phyloP scores from a whole-genome alignment of 2,113 vertebrate genomes.

The Corydoras sp. region DNA sequence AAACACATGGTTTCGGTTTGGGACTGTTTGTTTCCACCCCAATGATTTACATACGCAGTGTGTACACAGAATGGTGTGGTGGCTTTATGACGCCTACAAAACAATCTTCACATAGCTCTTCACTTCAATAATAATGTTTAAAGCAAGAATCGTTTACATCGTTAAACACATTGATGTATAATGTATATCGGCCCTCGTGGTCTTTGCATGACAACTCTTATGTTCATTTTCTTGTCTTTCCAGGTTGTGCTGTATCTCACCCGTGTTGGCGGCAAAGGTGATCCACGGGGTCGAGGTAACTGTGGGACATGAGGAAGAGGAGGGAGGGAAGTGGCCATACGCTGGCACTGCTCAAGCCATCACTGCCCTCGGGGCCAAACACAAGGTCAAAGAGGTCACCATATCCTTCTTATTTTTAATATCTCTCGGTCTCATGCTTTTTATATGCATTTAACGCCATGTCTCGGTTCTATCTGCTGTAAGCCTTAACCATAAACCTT shows the following conservation, averaged over 20 bases:
- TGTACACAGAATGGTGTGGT: too few species aligned
- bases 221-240: too few species aligned
- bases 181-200: too few species aligned
- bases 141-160: too few species aligned
- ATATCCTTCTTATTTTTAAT: slow-evolving; percentile 69
- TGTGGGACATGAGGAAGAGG: slow-evolving; percentile 78
- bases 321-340: slow-evolving; percentile 79
- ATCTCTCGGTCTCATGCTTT: background rate
- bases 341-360: slow-evolving; percentile 74
- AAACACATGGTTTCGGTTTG: too few species aligned
- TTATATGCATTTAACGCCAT: background rate
- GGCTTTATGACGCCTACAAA: too few species aligned
- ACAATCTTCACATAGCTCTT: too few species aligned
- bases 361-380: slow-evolving; percentile 75
- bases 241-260: slow-evolving; percentile 69
- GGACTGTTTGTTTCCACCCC: too few species aligned
- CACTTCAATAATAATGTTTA: too few species aligned
- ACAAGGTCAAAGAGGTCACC: slow-evolving; percentile 72
- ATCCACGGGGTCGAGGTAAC: slow-evolving; percentile 76
- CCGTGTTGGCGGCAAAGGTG: slow-evolving; percentile 77
- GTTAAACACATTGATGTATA: too few species aligned
- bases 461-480: background rate
- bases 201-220: too few species aligned
- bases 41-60: too few species aligned
- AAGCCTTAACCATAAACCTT: slow-evolving; percentile 52